Conservation (phyloP, 1,140 invertebrate species). For the Dolichoris vasculosae region DNA sequence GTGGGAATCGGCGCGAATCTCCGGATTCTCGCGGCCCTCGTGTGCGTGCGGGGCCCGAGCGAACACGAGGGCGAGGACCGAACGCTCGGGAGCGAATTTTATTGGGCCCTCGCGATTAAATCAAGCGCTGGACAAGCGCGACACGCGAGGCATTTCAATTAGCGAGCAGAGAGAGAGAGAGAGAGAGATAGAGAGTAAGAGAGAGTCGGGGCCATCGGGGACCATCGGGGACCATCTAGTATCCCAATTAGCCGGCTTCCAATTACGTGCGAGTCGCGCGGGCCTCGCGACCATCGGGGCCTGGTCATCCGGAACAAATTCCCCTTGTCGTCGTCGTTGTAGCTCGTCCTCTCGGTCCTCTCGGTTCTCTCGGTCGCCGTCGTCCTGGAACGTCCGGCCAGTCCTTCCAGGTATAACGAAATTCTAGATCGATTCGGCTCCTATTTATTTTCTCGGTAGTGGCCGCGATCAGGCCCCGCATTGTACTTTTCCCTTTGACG, state of each 20-base stretch:
- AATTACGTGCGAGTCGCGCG: slow-evolving; percentile 27
- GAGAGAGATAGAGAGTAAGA: no score
- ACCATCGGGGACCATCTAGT: slow-evolving; percentile 10
- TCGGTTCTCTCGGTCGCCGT: no score
- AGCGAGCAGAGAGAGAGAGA: no score
- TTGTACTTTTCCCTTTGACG: not conserved
- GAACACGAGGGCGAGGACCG: no score
- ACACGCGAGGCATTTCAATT: slow-evolving; percentile 52
- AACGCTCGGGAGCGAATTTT: slow-evolving; percentile 25
- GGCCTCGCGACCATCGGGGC: not conserved
- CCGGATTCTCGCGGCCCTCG: not conserved
- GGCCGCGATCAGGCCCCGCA: no score
- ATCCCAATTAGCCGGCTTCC: slow-evolving; percentile 45
- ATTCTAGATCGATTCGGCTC: slow-evolving; percentile 2
- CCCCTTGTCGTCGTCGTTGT: not conserved
- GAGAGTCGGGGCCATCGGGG: not conserved
- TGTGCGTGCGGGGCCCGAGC: not conserved
- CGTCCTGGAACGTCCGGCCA: no score
- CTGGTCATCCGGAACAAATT: slow-evolving; percentile 29
- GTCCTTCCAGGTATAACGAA: slow-evolving; percentile 16
- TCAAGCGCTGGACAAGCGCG: slow-evolving; percentile 37
- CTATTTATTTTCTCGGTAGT: slow-evolving; percentile 34
- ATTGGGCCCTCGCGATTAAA: slow-evolving; percentile 40
- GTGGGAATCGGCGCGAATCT: not conserved
- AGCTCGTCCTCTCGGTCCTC: no score